Evolutionary conservation across 2,888 invertebrate species (phyloP), one percentile per base, ranked within the genome.

Genomic region (Drosophila barbarae): DNA sequence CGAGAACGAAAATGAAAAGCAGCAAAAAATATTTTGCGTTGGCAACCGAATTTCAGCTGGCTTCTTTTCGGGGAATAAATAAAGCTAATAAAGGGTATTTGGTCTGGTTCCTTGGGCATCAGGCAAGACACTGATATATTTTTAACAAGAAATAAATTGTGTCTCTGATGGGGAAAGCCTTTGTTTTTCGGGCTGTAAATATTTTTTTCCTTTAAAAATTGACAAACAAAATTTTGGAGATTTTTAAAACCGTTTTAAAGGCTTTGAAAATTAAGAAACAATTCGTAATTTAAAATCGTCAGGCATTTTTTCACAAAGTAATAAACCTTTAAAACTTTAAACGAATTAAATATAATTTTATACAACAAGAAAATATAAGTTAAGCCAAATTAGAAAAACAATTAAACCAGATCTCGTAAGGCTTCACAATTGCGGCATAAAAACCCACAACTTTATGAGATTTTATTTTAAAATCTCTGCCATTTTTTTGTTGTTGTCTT

Each of bases 61-160:
- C 28, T 30, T 34, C 69, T 42, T 60, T 68, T 38, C 32, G 18
- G 13, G 9, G 36, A 52, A 53, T 59, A 69, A 59, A 68, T 50
- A 49, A 59, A 42, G 52, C 49, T 32, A 69, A 67, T 59, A 67
- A 49, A 60, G 42, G 34, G 49, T 59, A 42, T 15, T 39, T 36
- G 23, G 30, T 30, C 7, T 10, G 44, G n/a, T 18, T 59, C 23
- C 32, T 9, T 18, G 44, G 30, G 42, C 23, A 55, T 1, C 5
- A 21, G 15, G 10, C 23, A 35, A 34, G 28, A 34, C 3, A 10
- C 30, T 42, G 30, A 1, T 36, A 10, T 38, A 36, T 36, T 36
- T 35, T 56, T 30, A 13, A 30, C 10, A 46, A 30, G 15, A 18
- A 26, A 13, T 21, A 7, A 7, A 30, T 30, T 10, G 1, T 15